A percentile compares a stretch with the other conserved stretches of the same genome.
phyloP scores from a whole-genome alignment of 35 echinoderm and acorn worm species.

The Ophiothrix spiculata region DNA sequence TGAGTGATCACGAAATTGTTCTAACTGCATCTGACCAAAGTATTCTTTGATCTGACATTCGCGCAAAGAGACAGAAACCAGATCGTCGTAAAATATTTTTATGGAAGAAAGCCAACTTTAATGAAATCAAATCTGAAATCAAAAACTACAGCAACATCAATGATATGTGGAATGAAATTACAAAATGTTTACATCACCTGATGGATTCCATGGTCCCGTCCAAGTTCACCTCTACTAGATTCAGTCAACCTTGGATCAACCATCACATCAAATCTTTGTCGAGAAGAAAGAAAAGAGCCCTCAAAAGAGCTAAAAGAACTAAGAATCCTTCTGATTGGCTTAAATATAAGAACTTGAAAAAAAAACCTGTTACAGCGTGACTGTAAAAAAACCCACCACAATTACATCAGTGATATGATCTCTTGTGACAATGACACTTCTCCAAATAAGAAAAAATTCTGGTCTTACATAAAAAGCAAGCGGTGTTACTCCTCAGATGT shows the following conservation, averaged over 20 bases:
- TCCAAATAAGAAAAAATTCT: too few relatives aligned
- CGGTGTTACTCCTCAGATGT: too few relatives aligned
- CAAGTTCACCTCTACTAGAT: slow-evolving; percentile 18
- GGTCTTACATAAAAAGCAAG: too few relatives aligned
- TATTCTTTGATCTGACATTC: slow-evolving; percentile 13
- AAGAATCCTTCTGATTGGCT: too few relatives aligned
- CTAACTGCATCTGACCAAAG: too few relatives aligned
- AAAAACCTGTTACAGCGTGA: too few relatives aligned
- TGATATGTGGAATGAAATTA: slow-evolving; percentile 1
- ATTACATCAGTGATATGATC: too few relatives aligned
- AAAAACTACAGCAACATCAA: not conserved
- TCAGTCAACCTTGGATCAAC: slow-evolving; percentile 25
- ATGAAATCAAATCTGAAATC: not conserved
- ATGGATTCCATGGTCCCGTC: slow-evolving; percentile 12
- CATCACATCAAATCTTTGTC: not conserved
- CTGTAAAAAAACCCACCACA: too few relatives aligned
- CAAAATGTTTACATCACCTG: not conserved
- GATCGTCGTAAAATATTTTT: not conserved
- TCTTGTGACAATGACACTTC: too few relatives aligned
- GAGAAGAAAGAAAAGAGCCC: slow-evolving; percentile 3
- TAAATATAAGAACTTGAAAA: too few relatives aligned
- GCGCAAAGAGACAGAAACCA: not conserved
- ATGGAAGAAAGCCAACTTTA: slow-evolving; percentile 15
- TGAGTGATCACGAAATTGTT: slow-evolving; percentile 14
- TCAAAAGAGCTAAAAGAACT: not conserved